Evolutionary conservation across 2,797 vertebrate genomes (phyloP).

Genomic region (Helicolenus hilgendorfi): DNA sequence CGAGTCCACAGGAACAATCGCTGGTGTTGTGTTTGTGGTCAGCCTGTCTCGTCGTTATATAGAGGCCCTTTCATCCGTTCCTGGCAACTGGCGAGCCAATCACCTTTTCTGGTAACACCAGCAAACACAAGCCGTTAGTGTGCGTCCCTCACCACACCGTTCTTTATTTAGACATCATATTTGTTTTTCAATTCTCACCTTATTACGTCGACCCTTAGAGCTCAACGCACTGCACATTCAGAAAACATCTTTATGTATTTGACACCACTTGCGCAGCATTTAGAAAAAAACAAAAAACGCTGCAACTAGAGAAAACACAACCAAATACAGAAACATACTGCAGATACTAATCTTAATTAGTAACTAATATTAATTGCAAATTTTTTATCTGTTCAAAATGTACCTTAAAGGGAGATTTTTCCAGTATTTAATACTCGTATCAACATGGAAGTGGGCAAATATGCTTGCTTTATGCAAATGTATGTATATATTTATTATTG

Average conservation of each 20-base stretch:
- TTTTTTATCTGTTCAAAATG: too few species aligned
- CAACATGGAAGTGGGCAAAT: accelerated
- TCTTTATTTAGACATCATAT: neutral
- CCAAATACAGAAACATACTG: neutral
- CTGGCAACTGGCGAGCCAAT: conserved; percentile 30
- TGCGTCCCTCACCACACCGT: neutral
- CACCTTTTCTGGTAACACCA: neutral
- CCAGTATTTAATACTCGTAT: too few species aligned
- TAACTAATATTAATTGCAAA: too few species aligned
- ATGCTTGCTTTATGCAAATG: too few species aligned
- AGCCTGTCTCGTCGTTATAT: neutral
- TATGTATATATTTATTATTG: too few species aligned
- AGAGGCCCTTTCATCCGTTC: conserved; percentile 35
- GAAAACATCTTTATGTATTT: neutral
- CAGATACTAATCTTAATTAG: neutral
- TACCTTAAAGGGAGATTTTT: too few species aligned
- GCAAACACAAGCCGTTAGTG: neutral
- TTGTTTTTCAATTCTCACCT: neutral
- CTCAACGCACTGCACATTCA: neutral
- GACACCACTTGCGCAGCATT: neutral
- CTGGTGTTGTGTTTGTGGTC: conserved; percentile 37
- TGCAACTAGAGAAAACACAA: neutral
- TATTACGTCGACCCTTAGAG: neutral
- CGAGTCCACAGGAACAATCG: conserved; percentile 9
- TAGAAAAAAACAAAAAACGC: neutral